Conservation (phyloP, 2,888 invertebrate species). For the Eilema caniola region DNA sequence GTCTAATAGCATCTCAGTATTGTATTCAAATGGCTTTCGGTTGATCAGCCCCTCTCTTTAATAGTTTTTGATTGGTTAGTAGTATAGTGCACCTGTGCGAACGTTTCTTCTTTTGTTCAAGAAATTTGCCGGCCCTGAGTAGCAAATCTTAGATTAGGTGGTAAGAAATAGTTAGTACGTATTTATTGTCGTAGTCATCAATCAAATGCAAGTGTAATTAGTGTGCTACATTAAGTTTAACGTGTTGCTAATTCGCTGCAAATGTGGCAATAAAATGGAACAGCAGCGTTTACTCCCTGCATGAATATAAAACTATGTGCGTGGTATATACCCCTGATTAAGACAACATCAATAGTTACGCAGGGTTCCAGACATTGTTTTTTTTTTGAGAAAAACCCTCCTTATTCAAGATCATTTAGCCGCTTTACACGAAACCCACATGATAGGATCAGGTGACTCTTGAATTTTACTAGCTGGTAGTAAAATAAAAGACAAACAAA, state of each 20-base stretch:
- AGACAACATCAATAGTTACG: no score
- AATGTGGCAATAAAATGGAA: not conserved
- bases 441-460: no score
- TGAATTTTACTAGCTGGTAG: no score
- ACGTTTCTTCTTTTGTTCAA: not conserved
- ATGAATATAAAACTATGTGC: not conserved
- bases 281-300: not conserved
- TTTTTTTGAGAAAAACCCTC: no score
- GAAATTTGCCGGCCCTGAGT: not conserved
- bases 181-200: not conserved
- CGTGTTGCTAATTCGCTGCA: conserved; percentile 1
- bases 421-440: no score
- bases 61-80: not conserved
- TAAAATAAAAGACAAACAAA: no score
- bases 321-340: no score
- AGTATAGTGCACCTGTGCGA: not conserved
- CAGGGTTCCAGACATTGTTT: no score
- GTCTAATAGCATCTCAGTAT: not conserved
- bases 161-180: not conserved
- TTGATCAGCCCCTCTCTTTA: no score
- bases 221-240: not conserved
- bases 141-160: not conserved
- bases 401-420: no score
- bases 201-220: conserved; percentile 1
- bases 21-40: not conserved